Percentiles rank a stretch among this genome's conserved stretches.
These are phyloP conservation scores for Crotalus helleri DNA, from an alignment of 2,113 vertebrate genomes.

Conservation along the genomic window DNA sequence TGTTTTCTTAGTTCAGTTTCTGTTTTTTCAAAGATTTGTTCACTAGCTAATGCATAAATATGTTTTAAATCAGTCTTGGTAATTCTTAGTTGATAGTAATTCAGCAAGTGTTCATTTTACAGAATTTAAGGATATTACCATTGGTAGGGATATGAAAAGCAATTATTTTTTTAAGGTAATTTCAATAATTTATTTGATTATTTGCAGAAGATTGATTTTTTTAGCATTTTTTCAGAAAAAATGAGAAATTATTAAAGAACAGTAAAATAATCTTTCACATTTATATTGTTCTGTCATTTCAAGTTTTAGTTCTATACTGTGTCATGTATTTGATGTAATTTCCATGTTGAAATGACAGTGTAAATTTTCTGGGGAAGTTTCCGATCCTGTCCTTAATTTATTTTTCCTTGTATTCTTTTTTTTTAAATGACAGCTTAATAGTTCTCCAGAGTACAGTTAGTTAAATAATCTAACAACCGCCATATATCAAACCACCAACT, in stretches of 20 bases:
- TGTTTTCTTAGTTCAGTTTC: not conserved
- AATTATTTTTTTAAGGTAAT: constrained; percentile 10
- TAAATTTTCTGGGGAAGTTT: not conserved
- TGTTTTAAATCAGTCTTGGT: constrained; percentile 14
- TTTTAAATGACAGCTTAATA: constrained; percentile 19
- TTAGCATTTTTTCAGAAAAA: constrained; percentile 5
- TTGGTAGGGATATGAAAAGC: constrained; percentile 16
- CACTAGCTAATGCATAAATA: not conserved
- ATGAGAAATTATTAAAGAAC: not conserved
- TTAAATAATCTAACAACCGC: not conserved
- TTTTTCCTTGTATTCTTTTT: not conserved
- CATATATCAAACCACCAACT: not conserved
- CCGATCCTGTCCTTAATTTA: not conserved
- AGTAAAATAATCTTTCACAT: not conserved
- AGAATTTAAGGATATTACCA: not conserved
- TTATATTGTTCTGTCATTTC: not conserved
- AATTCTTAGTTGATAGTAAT: not conserved
- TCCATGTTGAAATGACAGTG: not conserved
- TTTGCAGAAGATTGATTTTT: not conserved
- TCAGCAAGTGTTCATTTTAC: not conserved
- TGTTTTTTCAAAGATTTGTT: not conserved
- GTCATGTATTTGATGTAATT: not conserved
- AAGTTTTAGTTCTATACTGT: not conserved
- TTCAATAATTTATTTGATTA: constrained; percentile 7
- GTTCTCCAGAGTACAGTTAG: not conserved